Percentiles rank a stretch among this genome's conserved stretches.
Evolutionary conservation across 1,140 invertebrate genomes (phyloP).

Genomic region (Daktulosphaira vitifoliae): DNA sequence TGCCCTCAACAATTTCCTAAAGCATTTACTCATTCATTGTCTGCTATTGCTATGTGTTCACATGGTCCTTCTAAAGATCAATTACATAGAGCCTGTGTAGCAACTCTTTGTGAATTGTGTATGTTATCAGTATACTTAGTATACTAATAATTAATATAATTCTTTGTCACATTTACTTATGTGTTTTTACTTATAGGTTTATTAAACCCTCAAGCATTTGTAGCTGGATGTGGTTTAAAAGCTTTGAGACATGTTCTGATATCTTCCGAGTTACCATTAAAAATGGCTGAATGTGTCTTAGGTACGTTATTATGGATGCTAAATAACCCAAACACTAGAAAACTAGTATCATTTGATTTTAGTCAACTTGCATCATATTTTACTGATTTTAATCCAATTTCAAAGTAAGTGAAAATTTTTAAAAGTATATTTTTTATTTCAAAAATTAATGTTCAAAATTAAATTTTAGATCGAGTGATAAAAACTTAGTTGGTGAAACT

Average conservation of each 20-base stretch:
- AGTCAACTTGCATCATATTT: conserved; percentile 79
- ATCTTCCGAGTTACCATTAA: conserved; percentile 28
- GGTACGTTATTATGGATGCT: conserved; percentile 77
- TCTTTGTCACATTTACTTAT: neutral
- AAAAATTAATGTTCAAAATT: conserved; percentile 41
- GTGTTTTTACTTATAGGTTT: neutral
- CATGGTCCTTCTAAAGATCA: conserved; percentile 43
- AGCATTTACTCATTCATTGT: conserved; percentile 59
- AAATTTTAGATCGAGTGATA: neutral
- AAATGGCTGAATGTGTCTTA: conserved; percentile 65
- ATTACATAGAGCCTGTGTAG: conserved; percentile 60
- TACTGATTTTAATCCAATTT: conserved; percentile 66
- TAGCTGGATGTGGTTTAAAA: conserved; percentile 33
- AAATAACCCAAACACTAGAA: conserved; percentile 74
- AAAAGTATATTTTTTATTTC: too few species aligned
- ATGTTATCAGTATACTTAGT: conserved; percentile 38
- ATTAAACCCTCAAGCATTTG: conserved; percentile 27
- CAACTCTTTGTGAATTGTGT: conserved; percentile 77
- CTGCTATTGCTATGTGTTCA: conserved; percentile 70
- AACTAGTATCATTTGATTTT: conserved; percentile 63
- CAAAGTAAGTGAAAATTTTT: conserved; percentile 1
- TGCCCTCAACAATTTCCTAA: conserved; percentile 57
- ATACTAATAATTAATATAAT: conserved; percentile 18
- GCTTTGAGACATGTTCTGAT: conserved; percentile 23
- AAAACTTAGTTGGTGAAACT: conserved; percentile 11